These are phyloP conservation scores for Pituophis catenifer DNA, from an alignment of 2,113 vertebrate genomes.

Conservation along the genomic window DNA sequence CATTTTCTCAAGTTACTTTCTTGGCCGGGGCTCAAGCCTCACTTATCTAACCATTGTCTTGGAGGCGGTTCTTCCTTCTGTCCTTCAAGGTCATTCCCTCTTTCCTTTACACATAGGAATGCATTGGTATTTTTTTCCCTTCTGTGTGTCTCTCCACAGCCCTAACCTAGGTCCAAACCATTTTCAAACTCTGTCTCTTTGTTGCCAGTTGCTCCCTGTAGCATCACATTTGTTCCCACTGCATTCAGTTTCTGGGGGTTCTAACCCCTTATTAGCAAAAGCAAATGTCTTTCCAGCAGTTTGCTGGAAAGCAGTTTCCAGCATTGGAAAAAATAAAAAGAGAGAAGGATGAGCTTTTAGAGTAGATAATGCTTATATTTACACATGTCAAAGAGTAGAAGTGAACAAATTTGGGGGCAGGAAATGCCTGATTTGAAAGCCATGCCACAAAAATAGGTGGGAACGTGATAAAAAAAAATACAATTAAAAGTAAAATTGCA, in stretches of 20 bases:
- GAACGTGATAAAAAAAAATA: neutral
- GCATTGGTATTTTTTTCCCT: neutral
- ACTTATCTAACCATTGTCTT: neutral
- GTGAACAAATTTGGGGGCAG: neutral
- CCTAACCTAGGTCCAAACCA: neutral
- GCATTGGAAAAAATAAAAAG: neutral
- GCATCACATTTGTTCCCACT: neutral
- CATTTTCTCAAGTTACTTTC: neutral
- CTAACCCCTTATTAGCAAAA: neutral
- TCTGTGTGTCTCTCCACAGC: neutral
- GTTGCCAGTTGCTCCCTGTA: neutral
- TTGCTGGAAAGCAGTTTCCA: neutral
- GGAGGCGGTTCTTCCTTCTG: neutral
- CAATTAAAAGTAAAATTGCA: neutral
- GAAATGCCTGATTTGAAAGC: neutral
- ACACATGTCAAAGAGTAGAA: neutral
- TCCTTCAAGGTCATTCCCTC: neutral
- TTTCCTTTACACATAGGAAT: neutral
- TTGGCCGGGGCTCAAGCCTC: neutral
- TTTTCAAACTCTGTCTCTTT: neutral
- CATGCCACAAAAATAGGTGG: neutral
- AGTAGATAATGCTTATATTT: neutral
- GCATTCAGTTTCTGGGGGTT: neutral
- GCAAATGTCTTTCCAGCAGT: neutral
- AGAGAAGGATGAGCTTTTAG: neutral